Evolutionary conservation across 2,113 vertebrate genomes (phyloP).

Genomic region (Poeciliopsis occidentalis): DNA sequence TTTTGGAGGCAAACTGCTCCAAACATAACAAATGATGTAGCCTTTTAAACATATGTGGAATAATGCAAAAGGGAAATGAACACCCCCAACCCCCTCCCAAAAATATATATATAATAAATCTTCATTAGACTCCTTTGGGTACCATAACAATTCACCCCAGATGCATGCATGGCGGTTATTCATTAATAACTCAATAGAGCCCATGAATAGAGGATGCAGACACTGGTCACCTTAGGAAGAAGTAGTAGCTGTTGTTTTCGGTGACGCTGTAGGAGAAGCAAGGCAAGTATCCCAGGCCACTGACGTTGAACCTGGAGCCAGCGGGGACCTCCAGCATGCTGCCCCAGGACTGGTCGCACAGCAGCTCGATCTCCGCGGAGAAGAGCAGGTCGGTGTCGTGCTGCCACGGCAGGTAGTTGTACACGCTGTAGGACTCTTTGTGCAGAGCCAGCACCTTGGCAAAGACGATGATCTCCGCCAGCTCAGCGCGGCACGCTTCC

Average conservation of each 20-base stretch:
- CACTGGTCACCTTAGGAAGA: conserved; percentile 81
- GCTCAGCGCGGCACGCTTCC: conserved; percentile 84
- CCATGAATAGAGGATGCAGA: background rate
- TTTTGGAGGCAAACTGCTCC: background rate
- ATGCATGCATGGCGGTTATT: background rate
- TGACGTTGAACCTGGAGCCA: conserved; percentile 85
- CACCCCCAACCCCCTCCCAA: too few relatives aligned
- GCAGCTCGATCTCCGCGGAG: conserved; percentile 85
- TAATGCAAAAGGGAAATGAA: background rate
- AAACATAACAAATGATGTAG: background rate
- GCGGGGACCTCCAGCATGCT: conserved; percentile 87
- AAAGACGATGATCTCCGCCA: conserved; percentile 85
- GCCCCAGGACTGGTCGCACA: conserved; percentile 87
- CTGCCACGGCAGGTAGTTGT: conserved; percentile 84
- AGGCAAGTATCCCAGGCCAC: conserved; percentile 84
- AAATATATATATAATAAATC: too few relatives aligned
- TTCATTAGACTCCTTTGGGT: background rate
- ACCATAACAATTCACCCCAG: background rate
- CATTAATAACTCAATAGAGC: background rate
- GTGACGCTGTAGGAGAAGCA: conserved; percentile 85
- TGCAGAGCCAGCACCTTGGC: conserved; percentile 83
- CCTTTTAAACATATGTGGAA: background rate
- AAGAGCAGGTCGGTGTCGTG: conserved; percentile 81
- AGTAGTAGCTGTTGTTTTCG: conserved; percentile 85
- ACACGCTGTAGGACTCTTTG: conserved; percentile 81